phyloP scores from a whole-genome alignment of 2,888 invertebrate species.

The Himalopsyche tibetana region DNA sequence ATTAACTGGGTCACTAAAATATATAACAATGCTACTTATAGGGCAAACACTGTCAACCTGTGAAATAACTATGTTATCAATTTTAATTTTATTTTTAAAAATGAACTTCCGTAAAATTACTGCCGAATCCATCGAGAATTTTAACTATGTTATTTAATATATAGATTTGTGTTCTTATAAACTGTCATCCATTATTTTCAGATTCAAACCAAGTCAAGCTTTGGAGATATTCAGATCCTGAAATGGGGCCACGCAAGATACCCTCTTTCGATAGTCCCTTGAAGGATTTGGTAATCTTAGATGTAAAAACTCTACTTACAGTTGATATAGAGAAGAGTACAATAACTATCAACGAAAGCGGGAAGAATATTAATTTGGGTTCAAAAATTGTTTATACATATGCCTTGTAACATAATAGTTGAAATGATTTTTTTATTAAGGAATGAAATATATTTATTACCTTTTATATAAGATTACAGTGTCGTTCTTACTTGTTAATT shows the following conservation, averaged over 20 bases:
- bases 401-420: slow-evolving; percentile 54
- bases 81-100: no score
- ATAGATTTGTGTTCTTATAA: no score
- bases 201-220: slow-evolving; percentile 81
- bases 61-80: no score
- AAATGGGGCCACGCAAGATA: slow-evolving; percentile 85
- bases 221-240: slow-evolving; percentile 87
- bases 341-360: slow-evolving; percentile 73
- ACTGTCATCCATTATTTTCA: slow-evolving; percentile 70
- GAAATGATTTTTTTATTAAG: background rate
- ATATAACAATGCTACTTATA: no score
- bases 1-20: no score
- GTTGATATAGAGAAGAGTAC: slow-evolving; percentile 74
- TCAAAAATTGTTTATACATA: slow-evolving; percentile 76
- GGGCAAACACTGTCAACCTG: no score
- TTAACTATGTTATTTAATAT: no score
- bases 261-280: slow-evolving; percentile 83
- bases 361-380: slow-evolving; percentile 75
- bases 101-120: no score
- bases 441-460: slow-evolving; percentile 1
- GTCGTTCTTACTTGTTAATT: background rate
- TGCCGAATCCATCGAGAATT: no score
- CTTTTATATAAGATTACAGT: no score
- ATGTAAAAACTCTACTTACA: slow-evolving; percentile 72
- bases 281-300: slow-evolving; percentile 78